Evolutionary conservation across 2,888 invertebrate genomes (phyloP).

Genomic region (Callyntrura guangdongensis): DNA sequence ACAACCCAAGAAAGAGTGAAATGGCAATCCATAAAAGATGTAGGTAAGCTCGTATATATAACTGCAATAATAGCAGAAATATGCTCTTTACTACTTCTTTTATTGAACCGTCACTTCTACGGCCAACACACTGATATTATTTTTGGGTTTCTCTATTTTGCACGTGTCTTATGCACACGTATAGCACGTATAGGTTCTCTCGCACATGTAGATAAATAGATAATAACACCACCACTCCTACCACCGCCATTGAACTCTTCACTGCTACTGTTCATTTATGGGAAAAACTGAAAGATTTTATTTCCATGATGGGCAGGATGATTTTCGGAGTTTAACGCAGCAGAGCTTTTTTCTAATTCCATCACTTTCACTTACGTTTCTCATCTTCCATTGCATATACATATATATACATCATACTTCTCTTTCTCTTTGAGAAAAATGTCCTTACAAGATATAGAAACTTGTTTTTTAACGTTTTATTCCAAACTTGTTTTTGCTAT

Average conservation of each 20-base stretch:
- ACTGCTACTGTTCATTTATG: slow-evolving; percentile 68
- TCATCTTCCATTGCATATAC: slow-evolving; percentile 24
- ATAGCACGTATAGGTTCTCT: not conserved
- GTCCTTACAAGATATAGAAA: slow-evolving; percentile 34
- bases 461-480: not conserved
- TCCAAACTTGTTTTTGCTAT: not conserved
- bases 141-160: not conserved
- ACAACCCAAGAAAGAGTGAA: slow-evolving; percentile 68
- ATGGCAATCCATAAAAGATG: slow-evolving; percentile 76
- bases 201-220: slow-evolving; percentile 8
- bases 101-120: slow-evolving; percentile 70
- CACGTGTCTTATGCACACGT: not conserved
- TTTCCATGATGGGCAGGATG: slow-evolving; percentile 67
- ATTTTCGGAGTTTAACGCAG: slow-evolving; percentile 72
- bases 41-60: slow-evolving; percentile 52
- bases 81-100: slow-evolving; percentile 64
- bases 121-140: not conserved
- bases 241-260: not conserved
- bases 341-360: slow-evolving; percentile 73
- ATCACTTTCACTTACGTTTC: slow-evolving; percentile 71
- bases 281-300: slow-evolving; percentile 72
- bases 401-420: not conserved
- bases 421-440: slow-evolving; percentile 19
- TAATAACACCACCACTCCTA: slow-evolving; percentile 34
- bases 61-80: slow-evolving; percentile 47